Evolutionary conservation across 2,888 invertebrate species (phyloP).

Genomic region (Nasonia oneida): DNA sequence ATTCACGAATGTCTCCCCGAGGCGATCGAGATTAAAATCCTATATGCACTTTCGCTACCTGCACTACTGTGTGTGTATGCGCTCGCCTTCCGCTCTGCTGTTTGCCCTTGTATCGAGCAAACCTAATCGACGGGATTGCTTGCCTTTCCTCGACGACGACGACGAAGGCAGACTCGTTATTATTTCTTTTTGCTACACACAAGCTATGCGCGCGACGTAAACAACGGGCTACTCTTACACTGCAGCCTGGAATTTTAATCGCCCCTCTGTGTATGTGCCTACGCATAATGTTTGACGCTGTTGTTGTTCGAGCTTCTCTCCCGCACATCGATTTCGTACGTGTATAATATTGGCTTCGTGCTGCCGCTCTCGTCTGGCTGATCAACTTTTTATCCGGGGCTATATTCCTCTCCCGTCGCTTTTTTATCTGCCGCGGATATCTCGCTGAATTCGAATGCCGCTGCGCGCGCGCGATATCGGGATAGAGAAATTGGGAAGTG

Average conservation of each 20-base stretch:
- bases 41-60: conserved; percentile 39
- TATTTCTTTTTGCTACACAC: neutral
- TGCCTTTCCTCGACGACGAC: neutral
- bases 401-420: neutral
- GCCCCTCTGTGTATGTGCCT: neutral
- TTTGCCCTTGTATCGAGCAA: conserved; percentile 12
- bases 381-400: neutral
- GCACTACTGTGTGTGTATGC: neutral
- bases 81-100: neutral
- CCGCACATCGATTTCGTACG: conserved; percentile 29
- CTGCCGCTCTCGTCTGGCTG: neutral
- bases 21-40: conserved; percentile 55
- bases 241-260: conserved; percentile 27
- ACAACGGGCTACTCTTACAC: conserved; percentile 2
- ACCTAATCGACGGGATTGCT: conserved; percentile 45
- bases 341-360: neutral
- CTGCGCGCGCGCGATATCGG: neutral
- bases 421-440: neutral
- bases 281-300: neutral
- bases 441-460: conserved; percentile 14
- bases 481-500: neutral
- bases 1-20: conserved; percentile 46
- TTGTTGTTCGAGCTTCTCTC: neutral
- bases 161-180: neutral
- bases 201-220: conserved; percentile 23